These are phyloP conservation scores for Tyria jacobaeae DNA, from an alignment of 2,888 invertebrate species.

Conservation along the genomic window DNA sequence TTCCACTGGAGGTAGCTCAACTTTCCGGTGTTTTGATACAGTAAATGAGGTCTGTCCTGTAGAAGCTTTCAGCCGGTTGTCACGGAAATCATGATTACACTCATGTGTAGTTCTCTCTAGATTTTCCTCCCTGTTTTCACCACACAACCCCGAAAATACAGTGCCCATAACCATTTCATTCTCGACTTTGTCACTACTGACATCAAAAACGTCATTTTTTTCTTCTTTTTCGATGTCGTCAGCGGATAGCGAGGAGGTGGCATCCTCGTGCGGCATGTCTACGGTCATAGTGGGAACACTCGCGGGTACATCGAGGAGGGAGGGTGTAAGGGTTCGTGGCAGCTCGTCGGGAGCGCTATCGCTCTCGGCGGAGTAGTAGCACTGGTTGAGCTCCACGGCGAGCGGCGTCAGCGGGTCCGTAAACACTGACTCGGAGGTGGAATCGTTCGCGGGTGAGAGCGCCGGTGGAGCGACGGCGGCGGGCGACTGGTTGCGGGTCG, in stretches of 20 bases:
- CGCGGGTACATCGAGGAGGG: slow-evolving; percentile 52
- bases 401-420: slow-evolving; percentile 90
- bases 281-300: slow-evolving; percentile 42
- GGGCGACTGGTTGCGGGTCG: slow-evolving; percentile 77
- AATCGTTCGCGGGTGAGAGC: slow-evolving; percentile 84
- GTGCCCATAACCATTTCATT: slow-evolving; percentile 81
- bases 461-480: slow-evolving; percentile 60
- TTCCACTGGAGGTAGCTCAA: slow-evolving; percentile 86
- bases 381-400: slow-evolving; percentile 88
- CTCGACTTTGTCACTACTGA: slow-evolving; percentile 73
- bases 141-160: slow-evolving; percentile 69
- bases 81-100: slow-evolving; percentile 78
- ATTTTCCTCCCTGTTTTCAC: slow-evolving; percentile 52
- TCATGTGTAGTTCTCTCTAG: slow-evolving; percentile 68
- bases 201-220: slow-evolving; percentile 75
- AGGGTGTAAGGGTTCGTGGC: slow-evolving; percentile 67
- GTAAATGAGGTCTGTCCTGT: slow-evolving; percentile 86
- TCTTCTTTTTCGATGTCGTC: slow-evolving; percentile 74
- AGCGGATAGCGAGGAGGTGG: slow-evolving; percentile 67
- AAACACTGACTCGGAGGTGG: slow-evolving; percentile 91
- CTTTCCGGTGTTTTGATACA: slow-evolving; percentile 87
- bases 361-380: slow-evolving; percentile 88
- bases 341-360: slow-evolving; percentile 79
- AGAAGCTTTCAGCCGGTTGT: slow-evolving; percentile 77
- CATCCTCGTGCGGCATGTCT: slow-evolving; percentile 76